phyloP scores from a whole-genome alignment of 2,113 vertebrate species.

The Podilymbus podiceps region DNA sequence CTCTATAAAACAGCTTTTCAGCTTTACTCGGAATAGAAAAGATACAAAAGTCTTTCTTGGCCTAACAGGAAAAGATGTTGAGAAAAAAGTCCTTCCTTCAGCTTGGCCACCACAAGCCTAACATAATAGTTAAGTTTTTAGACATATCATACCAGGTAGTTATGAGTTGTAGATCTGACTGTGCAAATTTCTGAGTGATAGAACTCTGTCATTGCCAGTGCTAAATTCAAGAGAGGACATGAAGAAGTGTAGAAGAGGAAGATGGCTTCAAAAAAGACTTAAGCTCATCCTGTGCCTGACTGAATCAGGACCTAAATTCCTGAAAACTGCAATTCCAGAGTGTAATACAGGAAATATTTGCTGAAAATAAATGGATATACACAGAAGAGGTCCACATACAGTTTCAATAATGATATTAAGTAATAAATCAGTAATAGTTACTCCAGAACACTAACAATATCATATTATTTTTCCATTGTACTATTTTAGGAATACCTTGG shows the following conservation, averaged over 20 bases:
- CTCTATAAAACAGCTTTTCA: background rate
- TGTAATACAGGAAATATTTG: background rate
- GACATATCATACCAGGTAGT: background rate
- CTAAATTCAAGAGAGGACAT: background rate
- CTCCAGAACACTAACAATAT: constrained; percentile 14
- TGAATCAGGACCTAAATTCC: background rate
- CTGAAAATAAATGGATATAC: background rate
- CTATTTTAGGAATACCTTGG: constrained; percentile 57
- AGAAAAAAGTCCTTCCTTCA: background rate
- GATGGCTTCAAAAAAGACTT: background rate
- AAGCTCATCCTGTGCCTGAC: background rate
- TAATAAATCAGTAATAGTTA: constrained; percentile 10
- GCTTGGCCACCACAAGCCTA: background rate
- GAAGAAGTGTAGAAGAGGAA: background rate
- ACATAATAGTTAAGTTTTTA: background rate
- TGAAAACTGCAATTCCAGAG: background rate
- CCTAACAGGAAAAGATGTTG: background rate
- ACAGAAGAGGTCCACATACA: background rate
- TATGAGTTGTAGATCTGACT: background rate
- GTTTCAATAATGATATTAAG: constrained; percentile 31
- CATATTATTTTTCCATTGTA: constrained; percentile 34
- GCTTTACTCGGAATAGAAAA: background rate
- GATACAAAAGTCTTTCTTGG: background rate
- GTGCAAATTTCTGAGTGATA: background rate
- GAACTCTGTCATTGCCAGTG: background rate